Conservation (phyloP, 2,113 vertebrate species). For the Bubo bubo region DNA sequence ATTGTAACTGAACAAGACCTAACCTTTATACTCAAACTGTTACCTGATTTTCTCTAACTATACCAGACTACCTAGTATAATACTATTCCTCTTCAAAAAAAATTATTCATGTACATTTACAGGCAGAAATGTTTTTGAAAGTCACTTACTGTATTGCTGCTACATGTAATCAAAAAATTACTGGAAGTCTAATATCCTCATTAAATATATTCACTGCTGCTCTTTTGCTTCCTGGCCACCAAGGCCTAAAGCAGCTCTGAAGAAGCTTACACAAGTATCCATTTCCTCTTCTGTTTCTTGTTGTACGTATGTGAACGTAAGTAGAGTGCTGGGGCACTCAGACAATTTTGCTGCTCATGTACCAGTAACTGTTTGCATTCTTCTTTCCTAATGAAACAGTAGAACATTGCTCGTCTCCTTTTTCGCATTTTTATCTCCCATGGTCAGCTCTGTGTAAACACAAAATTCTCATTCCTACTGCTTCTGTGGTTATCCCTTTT, state of each 20-base stretch:
- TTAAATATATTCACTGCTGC: not conserved
- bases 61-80: not conserved
- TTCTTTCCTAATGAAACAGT: not conserved
- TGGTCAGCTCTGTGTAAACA: not conserved
- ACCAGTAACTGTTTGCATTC: not conserved
- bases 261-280: not conserved
- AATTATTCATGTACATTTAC: not conserved
- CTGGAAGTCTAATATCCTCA: not conserved
- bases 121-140: not conserved
- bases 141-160: not conserved
- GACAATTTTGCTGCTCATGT: not conserved
- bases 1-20: not conserved
- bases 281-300: not conserved
- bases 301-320: not conserved
- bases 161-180: not conserved
- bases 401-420: not conserved
- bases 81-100: not conserved
- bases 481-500: not conserved
- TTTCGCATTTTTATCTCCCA: not conserved
- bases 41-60: not conserved
- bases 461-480: not conserved
- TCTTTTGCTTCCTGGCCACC: not conserved
- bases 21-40: not conserved
- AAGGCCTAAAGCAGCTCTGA: not conserved
- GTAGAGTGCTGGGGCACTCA: not conserved